Percentiles rank a stretch among this genome's conserved stretches.
phyloP scores from a whole-genome alignment of 2,113 vertebrate genomes.

The Donacobius atricapilla region DNA sequence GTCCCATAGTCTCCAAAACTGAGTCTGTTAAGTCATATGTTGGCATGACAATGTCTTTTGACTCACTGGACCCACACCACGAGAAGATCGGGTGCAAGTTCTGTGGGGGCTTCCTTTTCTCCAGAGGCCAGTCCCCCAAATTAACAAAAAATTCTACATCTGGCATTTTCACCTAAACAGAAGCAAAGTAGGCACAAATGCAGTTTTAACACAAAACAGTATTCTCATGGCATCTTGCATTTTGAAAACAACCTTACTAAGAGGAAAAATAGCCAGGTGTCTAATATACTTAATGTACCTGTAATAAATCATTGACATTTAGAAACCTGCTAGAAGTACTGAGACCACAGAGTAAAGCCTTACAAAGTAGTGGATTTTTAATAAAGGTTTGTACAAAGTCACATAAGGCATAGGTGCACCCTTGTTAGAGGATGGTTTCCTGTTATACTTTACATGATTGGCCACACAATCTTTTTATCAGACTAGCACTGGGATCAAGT shows the following conservation, averaged over 20 bases:
- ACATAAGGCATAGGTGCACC: neutral
- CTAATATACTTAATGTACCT: neutral
- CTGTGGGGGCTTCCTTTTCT: slow-evolving; percentile 82
- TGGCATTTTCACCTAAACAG: slow-evolving; percentile 86
- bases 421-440: neutral
- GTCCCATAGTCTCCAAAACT: slow-evolving; percentile 95
- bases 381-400: neutral
- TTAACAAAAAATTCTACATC: slow-evolving; percentile 98
- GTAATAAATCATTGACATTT: neutral
- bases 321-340: neutral
- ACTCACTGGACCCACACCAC: slow-evolving; percentile 94
- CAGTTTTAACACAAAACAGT: neutral
- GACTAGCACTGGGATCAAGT: neutral
- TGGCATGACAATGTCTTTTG: slow-evolving; percentile 95
- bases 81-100: slow-evolving; percentile 92
- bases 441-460: neutral
- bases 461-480: neutral
- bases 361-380: neutral
- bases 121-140: slow-evolving; percentile 97
- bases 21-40: slow-evolving; percentile 98
- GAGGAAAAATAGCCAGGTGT: neutral
- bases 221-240: neutral
- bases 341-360: neutral
- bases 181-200: neutral
- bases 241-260: neutral